Base-by-base conservation (phyloP, 2,113 vertebrate species). In the Isichthys henryi region DNA sequence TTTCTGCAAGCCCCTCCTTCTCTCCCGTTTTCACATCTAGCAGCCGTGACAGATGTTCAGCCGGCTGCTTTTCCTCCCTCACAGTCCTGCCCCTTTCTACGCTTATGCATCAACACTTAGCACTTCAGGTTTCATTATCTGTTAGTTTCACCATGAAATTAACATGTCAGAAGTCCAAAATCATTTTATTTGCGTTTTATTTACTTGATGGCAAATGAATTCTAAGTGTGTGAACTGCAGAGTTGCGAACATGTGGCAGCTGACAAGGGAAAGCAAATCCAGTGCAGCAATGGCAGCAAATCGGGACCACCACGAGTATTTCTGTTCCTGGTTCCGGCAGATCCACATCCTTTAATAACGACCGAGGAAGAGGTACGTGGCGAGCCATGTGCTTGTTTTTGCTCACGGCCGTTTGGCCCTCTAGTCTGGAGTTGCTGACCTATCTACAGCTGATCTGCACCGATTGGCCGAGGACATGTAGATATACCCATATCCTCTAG, bases 11-110 rank as follows among this genome's bases (percentile, higher is more conserved):
- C 92, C 92, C 90, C 92, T 91, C 91, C 94, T 88, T 94, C 90
- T 88, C 90, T 93, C 91, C 88, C 88, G 95, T 93, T 93, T 94
- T 93, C 90, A 95, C 45, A 70, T 93, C 93, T 95, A 90, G 91
- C 91, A 96, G 91, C 88, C 91, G 90, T 91, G 92, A 91, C 89
- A 89, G 91, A 93, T 74, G 90, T 90, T 94, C 93, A 91, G 90
- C 90, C 93, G 93, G 90, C 56, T 88, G 19, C 70, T 91, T 90
- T 58, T 58, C 93, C 93, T 9, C 21, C 43, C 15, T 48, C 80
- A 21, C 80, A 46, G 43, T 21, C 39, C 35, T 6, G 84, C 94
- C 92, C 90, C 91, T 92, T 39, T 27, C 2, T 13, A n/a, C 15
- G 2, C 45, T 35, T 21, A 35, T 17, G 46, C 88, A 52, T 74